Conservation (phyloP, 2,113 vertebrate genomes). For the Lepisosteus osseus region DNA sequence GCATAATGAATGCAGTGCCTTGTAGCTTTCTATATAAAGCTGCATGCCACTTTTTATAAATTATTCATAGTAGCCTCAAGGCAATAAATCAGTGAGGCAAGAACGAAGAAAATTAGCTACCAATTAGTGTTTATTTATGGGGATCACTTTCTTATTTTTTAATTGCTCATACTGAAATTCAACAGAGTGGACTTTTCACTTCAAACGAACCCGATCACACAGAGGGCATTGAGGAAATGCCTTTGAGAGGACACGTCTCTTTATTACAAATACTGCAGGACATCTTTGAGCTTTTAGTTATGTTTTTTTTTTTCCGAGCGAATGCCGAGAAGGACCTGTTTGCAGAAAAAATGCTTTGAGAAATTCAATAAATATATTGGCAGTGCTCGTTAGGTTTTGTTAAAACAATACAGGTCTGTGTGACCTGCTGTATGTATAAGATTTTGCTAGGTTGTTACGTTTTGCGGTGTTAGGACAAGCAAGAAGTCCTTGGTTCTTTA, state of each 20-base stretch:
- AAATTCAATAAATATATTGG: no score
- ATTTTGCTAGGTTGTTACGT: background rate
- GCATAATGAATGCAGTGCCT: constrained; percentile 81
- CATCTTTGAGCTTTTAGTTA: no score
- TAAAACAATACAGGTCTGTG: no score
- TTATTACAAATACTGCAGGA: no score
- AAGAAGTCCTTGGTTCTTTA: background rate
- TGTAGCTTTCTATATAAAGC: constrained; percentile 81
- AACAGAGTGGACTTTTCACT: constrained; percentile 40
- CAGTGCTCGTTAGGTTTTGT: no score
- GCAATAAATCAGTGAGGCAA: constrained; percentile 89
- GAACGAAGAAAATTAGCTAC: constrained; percentile 87
- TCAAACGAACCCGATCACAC: constrained; percentile 30
- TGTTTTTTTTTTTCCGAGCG: no score
- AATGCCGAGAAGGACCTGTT: no score
- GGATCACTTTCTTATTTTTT: constrained; percentile 48
- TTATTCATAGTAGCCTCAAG: constrained; percentile 88
- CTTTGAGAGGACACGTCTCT: no score
- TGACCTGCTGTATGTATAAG: no score
- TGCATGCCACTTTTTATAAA: constrained; percentile 77
- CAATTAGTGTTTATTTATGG: constrained; percentile 92
- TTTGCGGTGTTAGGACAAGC: background rate
- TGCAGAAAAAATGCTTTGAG: no score
- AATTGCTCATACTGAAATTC: constrained; percentile 24
- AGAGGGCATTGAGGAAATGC: background rate